Evolutionary conservation across 2,113 vertebrate species (phyloP).

Genomic region (Todiramphus saurophagus): DNA sequence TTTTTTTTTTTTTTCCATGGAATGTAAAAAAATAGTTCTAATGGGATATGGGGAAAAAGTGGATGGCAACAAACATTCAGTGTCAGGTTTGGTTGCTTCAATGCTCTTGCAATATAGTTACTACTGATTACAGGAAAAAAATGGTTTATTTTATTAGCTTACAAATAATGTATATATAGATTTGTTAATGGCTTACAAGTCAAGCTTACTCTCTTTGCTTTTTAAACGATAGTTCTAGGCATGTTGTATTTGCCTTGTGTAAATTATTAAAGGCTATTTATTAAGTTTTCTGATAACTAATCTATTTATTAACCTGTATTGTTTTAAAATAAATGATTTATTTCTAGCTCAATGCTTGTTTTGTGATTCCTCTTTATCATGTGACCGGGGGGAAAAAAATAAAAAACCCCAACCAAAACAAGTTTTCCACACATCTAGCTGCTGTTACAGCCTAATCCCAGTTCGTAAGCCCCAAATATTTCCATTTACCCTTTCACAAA

Average conservation of each 20-base stretch:
- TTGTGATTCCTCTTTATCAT: background rate
- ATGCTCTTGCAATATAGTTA: conserved; percentile 65
- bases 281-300: conserved; percentile 79
- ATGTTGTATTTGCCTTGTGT: conserved; percentile 80
- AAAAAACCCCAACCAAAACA: too few relatives aligned
- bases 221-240: conserved; percentile 73
- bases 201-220: conserved; percentile 73
- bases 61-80: conserved; percentile 28
- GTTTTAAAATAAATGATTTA: conserved; percentile 81
- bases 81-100: conserved; percentile 54
- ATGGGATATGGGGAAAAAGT: conserved; percentile 35
- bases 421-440: background rate
- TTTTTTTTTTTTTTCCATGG: background rate
- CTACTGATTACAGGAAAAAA: conserved; percentile 44
- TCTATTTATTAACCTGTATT: conserved; percentile 79
- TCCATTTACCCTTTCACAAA: background rate
- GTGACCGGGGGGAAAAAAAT: rapidly evolving
- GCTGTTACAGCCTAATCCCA: background rate
- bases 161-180: conserved; percentile 62
- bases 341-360: conserved; percentile 73
- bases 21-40: background rate
- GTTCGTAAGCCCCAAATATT: background rate
- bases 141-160: conserved; percentile 69
- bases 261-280: conserved; percentile 79
- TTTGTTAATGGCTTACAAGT: conserved; percentile 69